Evolutionary conservation across 2,888 invertebrate genomes (phyloP).

Genomic region (Rhamphomyia laevipes): DNA sequence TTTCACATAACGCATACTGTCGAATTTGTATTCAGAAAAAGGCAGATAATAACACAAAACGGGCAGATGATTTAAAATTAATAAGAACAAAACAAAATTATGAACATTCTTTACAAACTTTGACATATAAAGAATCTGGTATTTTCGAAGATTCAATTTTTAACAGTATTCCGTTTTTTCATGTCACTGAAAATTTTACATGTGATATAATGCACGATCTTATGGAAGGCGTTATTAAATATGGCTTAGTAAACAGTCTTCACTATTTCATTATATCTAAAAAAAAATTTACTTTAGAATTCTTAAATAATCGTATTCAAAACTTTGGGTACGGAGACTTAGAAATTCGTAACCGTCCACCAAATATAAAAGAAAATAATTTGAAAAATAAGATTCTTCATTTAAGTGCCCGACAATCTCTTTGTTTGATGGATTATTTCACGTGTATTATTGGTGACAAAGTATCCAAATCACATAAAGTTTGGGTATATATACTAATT

Average conservation of each 20-base stretch:
- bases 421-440: neutral
- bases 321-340: constrained; percentile 6
- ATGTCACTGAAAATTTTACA: constrained; percentile 5
- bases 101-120: neutral
- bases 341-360: constrained; percentile 4
- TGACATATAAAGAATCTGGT: neutral
- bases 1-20: constrained; percentile 4
- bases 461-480: constrained; percentile 2
- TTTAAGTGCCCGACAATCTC: neutral
- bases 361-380: neutral
- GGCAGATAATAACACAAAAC: neutral
- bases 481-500: constrained; percentile 2
- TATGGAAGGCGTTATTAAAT: constrained; percentile 9
- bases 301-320: constrained; percentile 4
- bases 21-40: neutral
- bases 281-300: constrained; percentile 4
- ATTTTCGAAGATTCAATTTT: constrained; percentile 6
- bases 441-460: constrained; percentile 2
- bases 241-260: constrained; percentile 6
- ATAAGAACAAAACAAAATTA: neutral
- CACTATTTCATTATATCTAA: constrained; percentile 2
- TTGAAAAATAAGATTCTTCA: constrained; percentile 1
- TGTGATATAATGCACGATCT: constrained; percentile 10
- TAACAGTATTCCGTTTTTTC: constrained; percentile 5
- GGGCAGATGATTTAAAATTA: neutral